phyloP scores from a whole-genome alignment of 2,888 invertebrate species.

The Phaedon cochleariae region DNA sequence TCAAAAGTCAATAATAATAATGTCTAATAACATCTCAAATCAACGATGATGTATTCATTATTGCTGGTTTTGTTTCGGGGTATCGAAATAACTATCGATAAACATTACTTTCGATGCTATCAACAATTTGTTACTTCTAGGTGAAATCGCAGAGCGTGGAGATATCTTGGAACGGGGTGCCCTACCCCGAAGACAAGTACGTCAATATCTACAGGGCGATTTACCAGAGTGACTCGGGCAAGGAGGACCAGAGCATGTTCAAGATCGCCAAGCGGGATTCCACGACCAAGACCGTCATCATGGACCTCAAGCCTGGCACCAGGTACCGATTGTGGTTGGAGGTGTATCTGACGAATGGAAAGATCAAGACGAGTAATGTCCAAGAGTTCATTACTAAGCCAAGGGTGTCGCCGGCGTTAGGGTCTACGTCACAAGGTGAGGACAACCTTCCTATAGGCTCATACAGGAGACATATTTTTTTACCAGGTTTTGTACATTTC shows the following conservation, averaged over 20 bases:
- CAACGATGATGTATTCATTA: too few relatives aligned
- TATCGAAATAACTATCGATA: too few relatives aligned
- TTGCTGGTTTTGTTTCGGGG: too few relatives aligned
- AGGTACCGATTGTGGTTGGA: constrained; percentile 90
- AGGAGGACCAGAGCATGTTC: constrained; percentile 77
- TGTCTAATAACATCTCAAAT: too few relatives aligned
- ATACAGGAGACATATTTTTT: too few relatives aligned
- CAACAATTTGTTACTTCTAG: constrained; percentile 52
- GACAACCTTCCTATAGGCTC: background rate
- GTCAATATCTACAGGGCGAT: constrained; percentile 89
- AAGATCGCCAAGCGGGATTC: constrained; percentile 79
- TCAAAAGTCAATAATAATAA: too few relatives aligned
- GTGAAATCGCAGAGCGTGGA: constrained; percentile 82
- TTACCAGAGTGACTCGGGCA: constrained; percentile 78
- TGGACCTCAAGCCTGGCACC: constrained; percentile 78
- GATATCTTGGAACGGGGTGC: constrained; percentile 84
- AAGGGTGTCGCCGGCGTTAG: constrained; percentile 65
- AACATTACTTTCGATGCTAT: too few relatives aligned
- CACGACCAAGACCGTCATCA: constrained; percentile 71
- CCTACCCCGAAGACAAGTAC: constrained; percentile 88
- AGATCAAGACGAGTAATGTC: constrained; percentile 89
- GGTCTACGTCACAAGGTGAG: constrained; percentile 64
- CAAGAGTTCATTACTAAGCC: constrained; percentile 88
- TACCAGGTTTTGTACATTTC: too few relatives aligned
- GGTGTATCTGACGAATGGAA: constrained; percentile 88